Evolutionary conservation across 2,797 vertebrate genomes (phyloP), one percentile per base, ranked within the genome.

Genomic region (Anisognathus igniventris): DNA sequence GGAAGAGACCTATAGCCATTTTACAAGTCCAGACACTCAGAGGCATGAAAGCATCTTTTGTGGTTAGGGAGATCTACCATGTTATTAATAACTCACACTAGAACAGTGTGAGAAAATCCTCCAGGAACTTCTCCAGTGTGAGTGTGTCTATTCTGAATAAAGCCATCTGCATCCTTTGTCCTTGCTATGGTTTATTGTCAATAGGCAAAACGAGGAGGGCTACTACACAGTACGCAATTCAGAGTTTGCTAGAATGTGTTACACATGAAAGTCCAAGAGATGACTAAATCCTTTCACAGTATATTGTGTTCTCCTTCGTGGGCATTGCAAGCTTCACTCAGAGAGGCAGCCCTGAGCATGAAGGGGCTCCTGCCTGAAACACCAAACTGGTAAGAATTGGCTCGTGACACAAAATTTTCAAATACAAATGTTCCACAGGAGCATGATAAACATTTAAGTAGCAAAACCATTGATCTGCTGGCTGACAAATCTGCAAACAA

Each of bases 261-360:
- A 12, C 16, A 66, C 5, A 40, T 24, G 2, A 3, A 76, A 86
- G 19, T 20, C 33, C 60, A 80, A 37, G 4, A 77, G 20, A 33
- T 66, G 6, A n/a, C 10, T 51, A 51, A 64, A 74, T 51, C 33
- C 48, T 2, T 27, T 60, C 31, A 24, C 0, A 1, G 24, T 2
- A 8, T 42, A 30, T 22, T 27, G 10, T 16, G 24, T 22, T 76
- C n/a, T 68, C 42, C n/a, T 68, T 35, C 1, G 2, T 10, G 30
- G 23, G 5, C 7, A 47, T 4, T 85, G 57, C 56, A 79, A 60
- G 33, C 10, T n/a, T 76, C 12, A 12, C 33, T 67, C 33, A 31
- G 12, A 83, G 33, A 86, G 27, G 14, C 47, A 56, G 44, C 24
- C n/a, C 71, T 72, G 58, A 88, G 64, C 64, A 47, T 0, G 0